These are phyloP conservation scores for Proisotoma minuta DNA, from an alignment of 2,888 invertebrate genomes.

Conservation along the genomic window DNA sequence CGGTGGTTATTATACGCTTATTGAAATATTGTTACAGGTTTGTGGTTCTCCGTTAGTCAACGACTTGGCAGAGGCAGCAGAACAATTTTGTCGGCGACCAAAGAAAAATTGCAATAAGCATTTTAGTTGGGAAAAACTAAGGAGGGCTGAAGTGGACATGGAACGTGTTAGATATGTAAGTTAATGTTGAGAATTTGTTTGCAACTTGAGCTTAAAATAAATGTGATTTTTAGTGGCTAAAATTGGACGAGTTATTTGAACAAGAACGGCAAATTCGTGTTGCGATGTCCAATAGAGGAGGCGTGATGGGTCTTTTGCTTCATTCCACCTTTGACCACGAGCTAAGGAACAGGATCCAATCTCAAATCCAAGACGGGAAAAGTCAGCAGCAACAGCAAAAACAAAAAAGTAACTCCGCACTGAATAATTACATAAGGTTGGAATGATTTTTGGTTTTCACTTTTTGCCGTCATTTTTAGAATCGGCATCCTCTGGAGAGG, in stretches of 20 bases:
- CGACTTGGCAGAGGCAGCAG: conserved; percentile 58
- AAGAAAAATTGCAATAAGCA: conserved; percentile 89
- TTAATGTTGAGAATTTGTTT: conserved; percentile 12
- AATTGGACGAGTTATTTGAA: conserved; percentile 87
- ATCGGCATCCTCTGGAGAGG: neutral
- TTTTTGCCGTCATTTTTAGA: too few species aligned
- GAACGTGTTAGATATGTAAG: conserved; percentile 62
- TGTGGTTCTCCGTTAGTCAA: conserved; percentile 87
- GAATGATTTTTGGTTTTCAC: too few species aligned
- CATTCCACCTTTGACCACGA: conserved; percentile 95
- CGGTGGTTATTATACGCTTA: too few species aligned
- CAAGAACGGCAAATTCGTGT: conserved; percentile 81
- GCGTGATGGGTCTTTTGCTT: conserved; percentile 88
- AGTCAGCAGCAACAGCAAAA: neutral
- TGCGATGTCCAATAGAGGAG: conserved; percentile 72
- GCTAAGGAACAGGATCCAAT: conserved; percentile 62
- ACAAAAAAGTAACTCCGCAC: neutral
- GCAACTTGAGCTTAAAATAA: neutral
- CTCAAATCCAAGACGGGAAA: conserved; percentile 27
- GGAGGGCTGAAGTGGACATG: conserved; percentile 91
- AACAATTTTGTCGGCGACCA: conserved; percentile 78
- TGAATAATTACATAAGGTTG: neutral
- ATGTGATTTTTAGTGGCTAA: conserved; percentile 68
- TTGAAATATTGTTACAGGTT: too few species aligned
- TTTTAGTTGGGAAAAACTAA: conserved; percentile 91